These are phyloP conservation scores for Stenotaenia linearis DNA, from an alignment of 2,888 invertebrate species.

Conservation along the genomic window DNA sequence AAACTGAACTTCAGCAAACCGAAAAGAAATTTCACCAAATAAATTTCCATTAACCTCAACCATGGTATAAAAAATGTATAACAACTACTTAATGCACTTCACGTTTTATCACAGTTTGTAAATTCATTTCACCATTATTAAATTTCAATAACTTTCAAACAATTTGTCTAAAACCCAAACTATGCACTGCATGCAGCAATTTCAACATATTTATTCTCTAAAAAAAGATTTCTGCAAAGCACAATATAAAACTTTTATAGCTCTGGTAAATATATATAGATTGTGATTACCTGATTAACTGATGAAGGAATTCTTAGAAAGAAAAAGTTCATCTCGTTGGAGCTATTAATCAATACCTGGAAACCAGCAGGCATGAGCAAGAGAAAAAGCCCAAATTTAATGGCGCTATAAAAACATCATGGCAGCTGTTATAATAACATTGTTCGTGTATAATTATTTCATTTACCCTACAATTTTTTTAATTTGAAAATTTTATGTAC, in stretches of 20 bases:
- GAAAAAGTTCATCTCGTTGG: background rate
- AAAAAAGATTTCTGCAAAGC: too few species aligned
- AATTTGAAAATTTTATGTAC: background rate
- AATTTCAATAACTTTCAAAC: background rate
- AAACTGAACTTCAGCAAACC: background rate
- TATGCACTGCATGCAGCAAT: too few species aligned
- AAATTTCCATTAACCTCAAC: background rate
- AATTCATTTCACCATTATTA: background rate
- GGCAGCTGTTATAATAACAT: background rate
- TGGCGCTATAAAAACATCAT: background rate
- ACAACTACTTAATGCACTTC: background rate
- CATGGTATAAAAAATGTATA: background rate
- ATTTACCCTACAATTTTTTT: background rate
- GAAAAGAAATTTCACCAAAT: background rate
- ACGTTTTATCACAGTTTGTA: background rate
- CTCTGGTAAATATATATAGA: background rate
- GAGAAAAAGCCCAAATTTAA: conserved; percentile 6
- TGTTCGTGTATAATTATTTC: background rate
- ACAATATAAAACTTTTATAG: too few species aligned
- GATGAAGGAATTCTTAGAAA: conserved; percentile 11
- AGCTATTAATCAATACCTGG: background rate
- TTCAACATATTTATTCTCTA: too few species aligned
- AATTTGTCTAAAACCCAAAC: background rate
- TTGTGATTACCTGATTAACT: background rate
- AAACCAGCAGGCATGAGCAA: conserved; percentile 14